Percentiles rank a stretch among this genome's conserved stretches.
These are phyloP conservation scores for Xiphydria camelus DNA, from an alignment of 2,888 invertebrate genomes.

Conservation along the genomic window DNA sequence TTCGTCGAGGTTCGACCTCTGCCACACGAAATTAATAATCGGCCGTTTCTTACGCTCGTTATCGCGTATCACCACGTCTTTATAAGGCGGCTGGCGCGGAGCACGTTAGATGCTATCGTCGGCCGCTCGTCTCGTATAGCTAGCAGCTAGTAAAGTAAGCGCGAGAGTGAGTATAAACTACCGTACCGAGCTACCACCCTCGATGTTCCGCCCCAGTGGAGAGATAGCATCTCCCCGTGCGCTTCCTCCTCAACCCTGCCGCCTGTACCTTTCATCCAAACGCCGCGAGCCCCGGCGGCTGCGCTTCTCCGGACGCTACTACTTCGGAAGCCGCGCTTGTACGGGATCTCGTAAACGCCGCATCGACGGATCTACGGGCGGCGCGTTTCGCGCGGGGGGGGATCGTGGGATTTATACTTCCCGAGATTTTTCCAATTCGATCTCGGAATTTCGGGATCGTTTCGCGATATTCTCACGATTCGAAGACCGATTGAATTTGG, in stretches of 20 bases:
- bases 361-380: conserved; percentile 11
- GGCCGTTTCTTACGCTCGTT: conserved; percentile 36
- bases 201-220: conserved; percentile 43
- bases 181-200: conserved; percentile 36
- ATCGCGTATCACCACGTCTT: conserved; percentile 48
- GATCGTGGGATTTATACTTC: too few species aligned
- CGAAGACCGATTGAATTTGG: too few species aligned
- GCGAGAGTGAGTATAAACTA: conserved; percentile 49
- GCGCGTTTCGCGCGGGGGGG: neutral
- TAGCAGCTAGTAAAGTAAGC: conserved; percentile 35
- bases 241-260: conserved; percentile 23
- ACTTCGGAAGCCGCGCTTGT: neutral
- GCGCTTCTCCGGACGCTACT: neutral
- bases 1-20: too few species aligned
- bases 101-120: conserved; percentile 50
- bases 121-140: conserved; percentile 44
- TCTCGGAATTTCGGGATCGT: too few species aligned
- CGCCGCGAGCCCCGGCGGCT: neutral
- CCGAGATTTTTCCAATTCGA: too few species aligned
- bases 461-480: too few species aligned
- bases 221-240: conserved; percentile 41
- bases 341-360: conserved; percentile 2
- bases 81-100: conserved; percentile 40
- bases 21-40: conserved; percentile 44
- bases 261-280: conserved; percentile 4